Evolutionary conservation across 2,113 vertebrate species (phyloP).

Genomic region (Lasiurus borealis): DNA sequence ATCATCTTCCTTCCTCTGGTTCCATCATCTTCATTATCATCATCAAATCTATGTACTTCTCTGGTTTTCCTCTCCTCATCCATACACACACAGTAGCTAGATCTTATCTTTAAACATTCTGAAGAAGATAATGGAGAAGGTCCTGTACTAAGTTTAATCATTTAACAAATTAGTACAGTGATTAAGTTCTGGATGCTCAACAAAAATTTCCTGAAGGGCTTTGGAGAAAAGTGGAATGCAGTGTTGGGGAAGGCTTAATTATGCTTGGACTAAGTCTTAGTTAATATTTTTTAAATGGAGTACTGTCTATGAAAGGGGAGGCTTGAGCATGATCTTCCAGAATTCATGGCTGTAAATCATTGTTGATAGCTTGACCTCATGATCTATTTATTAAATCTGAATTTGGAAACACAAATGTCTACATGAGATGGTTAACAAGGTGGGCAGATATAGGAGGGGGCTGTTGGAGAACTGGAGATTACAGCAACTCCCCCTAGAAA

Average conservation of each 20-base stretch:
- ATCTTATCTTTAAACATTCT: constrained; percentile 12
- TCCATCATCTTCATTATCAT: neutral
- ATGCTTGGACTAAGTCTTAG: neutral
- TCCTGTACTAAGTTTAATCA: neutral
- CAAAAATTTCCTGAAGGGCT: constrained; percentile 24
- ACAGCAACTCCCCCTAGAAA: neutral
- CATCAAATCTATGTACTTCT: neutral
- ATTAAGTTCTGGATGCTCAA: constrained; percentile 41
- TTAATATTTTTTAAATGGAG: neutral
- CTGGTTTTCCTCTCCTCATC: neutral
- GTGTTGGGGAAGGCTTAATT: neutral
- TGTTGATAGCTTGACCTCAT: neutral
- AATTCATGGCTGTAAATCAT: neutral
- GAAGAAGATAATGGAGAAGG: neutral
- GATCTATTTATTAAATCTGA: constrained; percentile 30
- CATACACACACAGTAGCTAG: neutral
- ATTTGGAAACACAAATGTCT: neutral
- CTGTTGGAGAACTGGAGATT: constrained; percentile 35
- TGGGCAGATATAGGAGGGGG: neutral
- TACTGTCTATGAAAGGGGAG: neutral
- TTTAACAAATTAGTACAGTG: neutral
- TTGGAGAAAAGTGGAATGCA: constrained; percentile 1
- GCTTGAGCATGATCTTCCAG: neutral
- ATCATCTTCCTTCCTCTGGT: neutral
- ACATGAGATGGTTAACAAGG: neutral